These are phyloP conservation scores for Cololabis saira DNA, from an alignment of 2,113 vertebrate species.

Conservation along the genomic window DNA sequence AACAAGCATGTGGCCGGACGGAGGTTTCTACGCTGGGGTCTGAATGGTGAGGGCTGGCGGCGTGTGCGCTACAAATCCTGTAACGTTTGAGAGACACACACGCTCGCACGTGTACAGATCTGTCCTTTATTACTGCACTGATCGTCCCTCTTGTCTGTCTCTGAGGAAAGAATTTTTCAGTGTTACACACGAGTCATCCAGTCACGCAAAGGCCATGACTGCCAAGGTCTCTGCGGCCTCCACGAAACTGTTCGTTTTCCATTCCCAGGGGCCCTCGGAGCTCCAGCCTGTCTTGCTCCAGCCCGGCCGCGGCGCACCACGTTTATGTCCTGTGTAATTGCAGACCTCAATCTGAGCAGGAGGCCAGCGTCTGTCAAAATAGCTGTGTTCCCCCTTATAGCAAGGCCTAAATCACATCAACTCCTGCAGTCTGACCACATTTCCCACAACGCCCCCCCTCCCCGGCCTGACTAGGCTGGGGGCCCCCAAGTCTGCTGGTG, in stretches of 20 bases:
- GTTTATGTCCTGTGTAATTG: constrained; percentile 81
- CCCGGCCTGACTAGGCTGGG: constrained; percentile 31
- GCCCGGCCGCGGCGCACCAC: constrained; percentile 54
- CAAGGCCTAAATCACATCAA: constrained; percentile 75
- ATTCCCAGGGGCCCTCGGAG: constrained; percentile 63
- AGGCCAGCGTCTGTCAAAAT: constrained; percentile 79
- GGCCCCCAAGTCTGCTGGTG: constrained; percentile 52
- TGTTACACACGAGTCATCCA: constrained; percentile 43
- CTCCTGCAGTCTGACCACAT: constrained; percentile 48
- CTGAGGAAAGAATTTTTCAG: constrained; percentile 28
- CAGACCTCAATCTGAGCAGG: constrained; percentile 75
- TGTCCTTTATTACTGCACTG: constrained; percentile 8
- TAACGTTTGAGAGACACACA: too few relatives aligned
- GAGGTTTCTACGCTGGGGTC: too few relatives aligned
- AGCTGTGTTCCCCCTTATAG: constrained; percentile 53
- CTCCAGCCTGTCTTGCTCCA: constrained; percentile 51
- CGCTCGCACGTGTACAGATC: neutral
- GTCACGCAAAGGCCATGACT: constrained; percentile 63
- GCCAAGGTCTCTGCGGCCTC: constrained; percentile 66
- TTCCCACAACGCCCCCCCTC: constrained; percentile 68
- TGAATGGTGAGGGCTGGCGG: constrained; percentile 17
- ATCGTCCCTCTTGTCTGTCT: constrained; percentile 26
- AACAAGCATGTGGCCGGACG: neutral
- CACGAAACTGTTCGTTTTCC: constrained; percentile 50
- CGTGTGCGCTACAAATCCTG: too few relatives aligned